Evolutionary conservation across 64 coral and sea anemone genomes (phyloP).

Genomic region (Pachyseris speciosa): DNA sequence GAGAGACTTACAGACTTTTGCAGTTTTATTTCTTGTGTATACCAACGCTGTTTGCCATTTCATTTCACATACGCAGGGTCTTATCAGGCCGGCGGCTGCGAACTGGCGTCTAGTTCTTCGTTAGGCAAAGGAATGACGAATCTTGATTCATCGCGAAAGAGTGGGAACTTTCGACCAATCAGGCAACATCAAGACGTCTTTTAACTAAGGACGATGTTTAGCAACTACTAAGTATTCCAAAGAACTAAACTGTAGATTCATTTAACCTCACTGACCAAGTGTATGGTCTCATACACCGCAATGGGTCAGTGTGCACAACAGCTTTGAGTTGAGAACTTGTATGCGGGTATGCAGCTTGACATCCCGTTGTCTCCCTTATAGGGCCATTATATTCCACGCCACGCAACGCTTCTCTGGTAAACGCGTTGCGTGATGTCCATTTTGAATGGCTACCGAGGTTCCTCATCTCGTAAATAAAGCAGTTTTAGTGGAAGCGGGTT

Average conservation of each 20-base stretch:
- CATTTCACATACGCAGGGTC: neutral
- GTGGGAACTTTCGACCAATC: neutral
- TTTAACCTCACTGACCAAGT: neutral
- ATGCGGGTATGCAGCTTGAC: too few relatives aligned
- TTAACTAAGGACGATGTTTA: neutral
- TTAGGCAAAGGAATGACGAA: neutral
- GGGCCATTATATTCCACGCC: too few relatives aligned
- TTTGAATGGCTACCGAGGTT: too few relatives aligned
- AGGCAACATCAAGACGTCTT: constrained; percentile 7
- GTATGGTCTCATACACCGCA: neutral
- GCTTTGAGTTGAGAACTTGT: too few relatives aligned
- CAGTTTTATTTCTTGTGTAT: neutral
- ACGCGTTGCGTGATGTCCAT: too few relatives aligned
- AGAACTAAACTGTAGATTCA: neutral
- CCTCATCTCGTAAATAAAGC: too few relatives aligned
- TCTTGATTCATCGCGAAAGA: constrained; percentile 4
- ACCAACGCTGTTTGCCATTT: neutral
- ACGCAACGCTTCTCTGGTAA: too few relatives aligned
- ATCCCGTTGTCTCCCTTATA: too few relatives aligned
- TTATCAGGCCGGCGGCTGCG: neutral
- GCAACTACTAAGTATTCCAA: neutral
- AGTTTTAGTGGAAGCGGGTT: too few relatives aligned
- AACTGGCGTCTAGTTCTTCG: neutral
- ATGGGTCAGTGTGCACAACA: too few relatives aligned
- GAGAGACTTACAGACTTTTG: neutral